A percentile compares a stretch with the other conserved stretches of the same genome.
phyloP scores from a whole-genome alignment of 2,797 vertebrate genomes.

The Diplodus sargus region DNA sequence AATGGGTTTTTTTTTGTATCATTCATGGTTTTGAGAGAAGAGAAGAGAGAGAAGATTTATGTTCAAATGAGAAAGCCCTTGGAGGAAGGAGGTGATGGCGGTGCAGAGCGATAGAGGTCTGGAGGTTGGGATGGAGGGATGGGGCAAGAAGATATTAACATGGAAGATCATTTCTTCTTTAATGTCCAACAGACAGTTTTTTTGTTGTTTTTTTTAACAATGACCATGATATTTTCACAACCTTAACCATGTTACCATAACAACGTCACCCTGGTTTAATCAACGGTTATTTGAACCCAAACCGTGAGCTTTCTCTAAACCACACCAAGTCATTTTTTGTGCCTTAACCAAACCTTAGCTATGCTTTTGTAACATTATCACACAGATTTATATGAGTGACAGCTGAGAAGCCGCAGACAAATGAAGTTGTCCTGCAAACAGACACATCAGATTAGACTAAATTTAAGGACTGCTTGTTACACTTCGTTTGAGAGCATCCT shows the following conservation, averaged over 20 bases:
- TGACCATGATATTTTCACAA: neutral
- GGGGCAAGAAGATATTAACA: neutral
- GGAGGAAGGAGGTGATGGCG: neutral
- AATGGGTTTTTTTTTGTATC: neutral
- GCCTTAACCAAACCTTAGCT: neutral
- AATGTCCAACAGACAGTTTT: neutral
- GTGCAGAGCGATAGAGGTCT: neutral
- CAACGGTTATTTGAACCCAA: too few species aligned
- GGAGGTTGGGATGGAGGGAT: too few species aligned
- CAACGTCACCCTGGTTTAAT: too few species aligned
- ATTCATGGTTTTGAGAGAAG: neutral
- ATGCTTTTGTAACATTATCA: neutral
- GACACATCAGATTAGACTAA: neutral
- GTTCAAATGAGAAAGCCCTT: conserved; percentile 16
- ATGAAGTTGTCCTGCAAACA: neutral
- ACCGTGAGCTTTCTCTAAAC: too few species aligned
- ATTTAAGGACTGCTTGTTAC: too few species aligned
- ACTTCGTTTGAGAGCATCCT: neutral
- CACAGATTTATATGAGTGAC: neutral
- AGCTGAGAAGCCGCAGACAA: neutral
- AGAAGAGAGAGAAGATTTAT: neutral
- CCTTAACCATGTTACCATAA: neutral
- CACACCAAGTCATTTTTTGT: neutral
- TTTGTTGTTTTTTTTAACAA: neutral
- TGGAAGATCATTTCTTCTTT: neutral